Base-by-base conservation (phyloP, 2,113 vertebrate genomes). In the Ceratotherium simum region DNA sequence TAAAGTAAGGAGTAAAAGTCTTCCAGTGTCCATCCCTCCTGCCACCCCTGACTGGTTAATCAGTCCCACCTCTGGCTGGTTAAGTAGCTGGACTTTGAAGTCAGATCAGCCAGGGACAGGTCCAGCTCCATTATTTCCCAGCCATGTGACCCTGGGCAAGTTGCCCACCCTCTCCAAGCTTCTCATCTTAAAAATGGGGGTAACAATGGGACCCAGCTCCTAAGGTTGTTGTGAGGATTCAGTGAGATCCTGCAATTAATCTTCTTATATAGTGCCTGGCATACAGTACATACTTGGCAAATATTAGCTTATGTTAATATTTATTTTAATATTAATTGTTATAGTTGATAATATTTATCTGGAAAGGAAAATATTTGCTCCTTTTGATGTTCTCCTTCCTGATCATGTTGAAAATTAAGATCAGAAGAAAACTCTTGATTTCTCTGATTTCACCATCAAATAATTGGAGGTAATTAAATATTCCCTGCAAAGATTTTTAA, bases 401-500 rank as follows among this genome's bases (percentile, higher is more conserved):
- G 51, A 48, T 90, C 70, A 29, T 94, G 56, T 51, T 91, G 89
- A 95, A 88, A 95, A 91, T 54, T 91, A 42, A 93, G 42, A 90
- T 82, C 42, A 72, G 86, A 91, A 88, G 54, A 72, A 84, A 90
- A 42, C 48, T 90, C 42, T 76, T 79, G 12, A n/a, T 95, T 85
- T 76, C 76, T 93, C 85, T 89, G 70, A 86, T 95, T 90, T 92
- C 11, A 54, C 39, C 33, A 29, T 39, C 91, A 42, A 88, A 60
- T 86, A 69, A 64, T 16, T 29, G n/a, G 58, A 87, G 23, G 42
- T 70, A 75, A 95, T 93, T 94, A 89, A 94, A 65, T 76, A 17
- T 75, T 92, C 62, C 60, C 80, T 91, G 85, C 21, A 64, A 96
- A 91, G 78, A 97, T 48, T 86, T 95, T 96, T 70, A 70, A 91